Percentiles rank a stretch among this genome's conserved stretches.
Conservation (phyloP, 2,888 invertebrate genomes). For the Chesias legatella region DNA sequence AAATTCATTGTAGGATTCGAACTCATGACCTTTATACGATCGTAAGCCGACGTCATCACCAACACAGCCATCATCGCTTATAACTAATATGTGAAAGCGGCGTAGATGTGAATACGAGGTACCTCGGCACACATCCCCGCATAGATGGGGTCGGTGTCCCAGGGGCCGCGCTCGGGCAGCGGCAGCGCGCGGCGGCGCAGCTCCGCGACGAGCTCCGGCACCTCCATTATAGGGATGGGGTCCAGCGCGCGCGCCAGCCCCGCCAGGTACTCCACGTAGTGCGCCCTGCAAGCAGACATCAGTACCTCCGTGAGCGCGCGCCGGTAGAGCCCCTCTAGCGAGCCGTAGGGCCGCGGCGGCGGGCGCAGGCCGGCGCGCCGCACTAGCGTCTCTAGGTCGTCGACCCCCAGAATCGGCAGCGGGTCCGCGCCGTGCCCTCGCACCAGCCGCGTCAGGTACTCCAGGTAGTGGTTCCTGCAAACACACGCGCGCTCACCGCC, state of each 20-base stretch:
- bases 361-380: conserved; percentile 85
- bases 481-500: conserved; percentile 57
- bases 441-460: conserved; percentile 90
- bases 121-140: conserved; percentile 93
- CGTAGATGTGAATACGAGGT: conserved; percentile 51
- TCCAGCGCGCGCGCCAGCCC: conserved; percentile 92
- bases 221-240: conserved; percentile 92
- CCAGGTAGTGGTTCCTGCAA: conserved; percentile 93
- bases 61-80: too few species aligned
- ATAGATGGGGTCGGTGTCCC: conserved; percentile 92
- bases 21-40: too few species aligned
- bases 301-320: conserved; percentile 83
- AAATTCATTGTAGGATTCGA: too few species aligned
- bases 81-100: too few species aligned
- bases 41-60: too few species aligned
- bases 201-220: conserved; percentile 92
- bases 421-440: conserved; percentile 87
- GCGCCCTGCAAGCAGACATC: conserved; percentile 84
- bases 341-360: conserved; percentile 89
- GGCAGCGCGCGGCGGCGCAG: conserved; percentile 91
- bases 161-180: conserved; percentile 89
- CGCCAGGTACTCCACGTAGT: conserved; percentile 98
- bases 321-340: conserved; percentile 83
- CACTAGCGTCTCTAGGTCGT: conserved; percentile 91
- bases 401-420: conserved; percentile 86